Evolutionary conservation across 2,888 invertebrate genomes (phyloP), one percentile per base, ranked within the genome.

Genomic region (Pomacea canaliculata): DNA sequence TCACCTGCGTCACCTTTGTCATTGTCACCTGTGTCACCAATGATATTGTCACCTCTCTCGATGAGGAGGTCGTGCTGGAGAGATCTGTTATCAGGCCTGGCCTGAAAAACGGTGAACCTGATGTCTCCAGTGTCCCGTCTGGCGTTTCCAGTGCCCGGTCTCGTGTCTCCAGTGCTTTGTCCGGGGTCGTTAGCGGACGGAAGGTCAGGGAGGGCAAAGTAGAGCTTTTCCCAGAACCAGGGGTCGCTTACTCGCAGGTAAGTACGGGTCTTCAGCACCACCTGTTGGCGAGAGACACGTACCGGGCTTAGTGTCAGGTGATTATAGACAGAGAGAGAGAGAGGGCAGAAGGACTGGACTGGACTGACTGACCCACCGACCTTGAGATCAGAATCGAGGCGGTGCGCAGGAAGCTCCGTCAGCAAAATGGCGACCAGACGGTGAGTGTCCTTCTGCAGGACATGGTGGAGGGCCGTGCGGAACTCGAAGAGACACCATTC

Each of bases 401-500:
- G 95, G 89, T 95, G 94, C 83, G 94, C 94, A 49, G 95, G 94
- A 85, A 96, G 94, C 91, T 96, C 95, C 81, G 95, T 96, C 84
- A 96, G 93, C 78, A 96, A 92, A 83, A 97, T 94, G 80, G 96
- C 94, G 83, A 97, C 95, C 83, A 96, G 93, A 89, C 95, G 93
- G 89, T 94, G 93, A 85, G 95, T 92, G 77, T 95, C 93, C 23
- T 96, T 95, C 84, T 95, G 93, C 77, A 96, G 92, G 68, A 82
- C 84, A 91, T 95, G 95, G 89, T 95, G 96, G 89, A 96, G 95
- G 70, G 96, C 96, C 71, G 95, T 95, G 71, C 96, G 96, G 90
- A 96, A 95, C 88, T 96, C 96, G 90, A 95, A 95, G 76, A 95
- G 94, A 88, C 95, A 95, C 97, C 97, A 97, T 91, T 97, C 97